phyloP scores from a whole-genome alignment of 2,113 vertebrate species.

The Tetrao urogallus region DNA sequence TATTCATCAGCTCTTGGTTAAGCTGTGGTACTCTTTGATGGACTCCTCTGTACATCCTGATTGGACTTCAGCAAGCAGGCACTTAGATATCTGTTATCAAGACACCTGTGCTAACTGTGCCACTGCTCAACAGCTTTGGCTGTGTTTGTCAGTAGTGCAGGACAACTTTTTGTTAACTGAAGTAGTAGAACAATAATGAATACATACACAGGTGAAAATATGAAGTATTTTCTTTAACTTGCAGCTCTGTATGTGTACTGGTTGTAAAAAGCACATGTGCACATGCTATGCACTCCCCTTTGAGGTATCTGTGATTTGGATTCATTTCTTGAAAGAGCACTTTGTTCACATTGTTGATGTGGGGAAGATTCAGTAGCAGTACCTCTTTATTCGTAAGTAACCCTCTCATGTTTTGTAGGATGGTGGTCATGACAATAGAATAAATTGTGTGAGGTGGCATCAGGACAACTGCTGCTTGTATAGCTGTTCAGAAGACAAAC shows the following conservation, averaged over 20 bases:
- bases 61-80: neutral
- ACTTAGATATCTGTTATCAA: neutral
- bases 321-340: neutral
- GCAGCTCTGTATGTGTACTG: neutral
- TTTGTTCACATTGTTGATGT: neutral
- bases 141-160: neutral
- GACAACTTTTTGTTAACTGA: neutral
- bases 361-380: neutral
- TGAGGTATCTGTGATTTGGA: neutral
- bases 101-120: neutral
- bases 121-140: neutral
- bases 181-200: neutral
- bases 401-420: constrained; percentile 73
- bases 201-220: neutral
- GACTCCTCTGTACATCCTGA: neutral
- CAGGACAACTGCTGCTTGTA: constrained; percentile 88
- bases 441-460: constrained; percentile 95
- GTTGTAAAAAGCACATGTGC: neutral
- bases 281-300: neutral
- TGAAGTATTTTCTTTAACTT: neutral
- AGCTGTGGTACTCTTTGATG: neutral
- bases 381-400: neutral
- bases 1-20: fast-evolving
- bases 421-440: constrained; percentile 87
- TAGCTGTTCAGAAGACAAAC: constrained; percentile 94